Evolutionary conservation across 2,888 invertebrate genomes (phyloP).

Genomic region (Rotaria sp.): DNA sequence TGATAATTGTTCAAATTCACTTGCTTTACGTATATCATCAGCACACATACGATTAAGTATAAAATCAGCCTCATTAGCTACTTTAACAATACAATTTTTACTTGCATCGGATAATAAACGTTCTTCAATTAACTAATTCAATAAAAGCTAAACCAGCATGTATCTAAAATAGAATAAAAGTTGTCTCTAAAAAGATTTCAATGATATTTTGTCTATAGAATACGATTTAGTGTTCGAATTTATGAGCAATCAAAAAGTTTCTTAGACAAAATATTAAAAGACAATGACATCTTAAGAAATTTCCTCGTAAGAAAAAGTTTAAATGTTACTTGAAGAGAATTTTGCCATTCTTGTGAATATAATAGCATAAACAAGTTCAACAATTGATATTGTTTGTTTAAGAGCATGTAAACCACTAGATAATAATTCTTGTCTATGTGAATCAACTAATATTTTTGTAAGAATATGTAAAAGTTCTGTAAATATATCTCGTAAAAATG

Average conservation of each 20-base stretch:
- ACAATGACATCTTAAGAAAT: too few relatives aligned
- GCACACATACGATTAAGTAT: slow-evolving; percentile 96
- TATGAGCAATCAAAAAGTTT: too few relatives aligned
- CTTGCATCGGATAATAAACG: slow-evolving; percentile 89
- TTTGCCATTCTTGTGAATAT: slow-evolving; percentile 99
- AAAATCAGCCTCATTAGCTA: slow-evolving; percentile 98
- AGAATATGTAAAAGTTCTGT: slow-evolving; percentile 98
- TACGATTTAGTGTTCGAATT: too few relatives aligned
- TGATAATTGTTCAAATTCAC: slow-evolving; percentile 79
- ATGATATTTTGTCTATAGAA: too few relatives aligned
- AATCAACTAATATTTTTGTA: slow-evolving; percentile 72
- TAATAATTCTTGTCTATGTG: slow-evolving; percentile 93
- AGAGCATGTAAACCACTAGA: slow-evolving; percentile 69
- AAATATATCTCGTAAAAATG: slow-evolving; percentile 94
- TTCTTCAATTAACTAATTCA: slow-evolving; percentile 96
- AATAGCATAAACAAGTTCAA: slow-evolving; percentile 81
- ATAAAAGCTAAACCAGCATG: slow-evolving; percentile 98
- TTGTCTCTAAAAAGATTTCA: too few relatives aligned
- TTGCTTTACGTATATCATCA: slow-evolving; percentile 95
- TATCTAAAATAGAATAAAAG: slow-evolving; percentile 59
- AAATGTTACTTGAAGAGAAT: slow-evolving; percentile 71
- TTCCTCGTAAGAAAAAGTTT: too few relatives aligned
- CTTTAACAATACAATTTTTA: slow-evolving; percentile 95
- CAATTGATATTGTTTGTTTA: slow-evolving; percentile 32
- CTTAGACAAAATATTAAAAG: too few relatives aligned